These are phyloP conservation scores for Diorhabda elongata DNA, from an alignment of 1,140 invertebrate genomes.

Conservation along the genomic window DNA sequence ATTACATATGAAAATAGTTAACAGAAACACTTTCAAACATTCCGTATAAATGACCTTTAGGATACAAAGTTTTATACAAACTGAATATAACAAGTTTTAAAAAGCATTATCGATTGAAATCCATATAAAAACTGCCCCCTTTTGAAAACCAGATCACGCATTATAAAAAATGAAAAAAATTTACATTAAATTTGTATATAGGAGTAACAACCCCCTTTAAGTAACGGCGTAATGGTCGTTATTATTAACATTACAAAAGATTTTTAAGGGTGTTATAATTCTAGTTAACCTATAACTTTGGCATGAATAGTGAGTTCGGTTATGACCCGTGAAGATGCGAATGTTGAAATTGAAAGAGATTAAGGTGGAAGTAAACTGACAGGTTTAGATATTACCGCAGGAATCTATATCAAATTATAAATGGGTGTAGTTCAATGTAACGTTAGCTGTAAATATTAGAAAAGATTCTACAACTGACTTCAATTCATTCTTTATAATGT, in stretches of 20 bases:
- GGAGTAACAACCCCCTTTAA: background rate
- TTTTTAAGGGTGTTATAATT: background rate
- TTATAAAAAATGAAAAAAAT: conserved; percentile 3
- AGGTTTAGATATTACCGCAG: no score
- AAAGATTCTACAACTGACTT: no score
- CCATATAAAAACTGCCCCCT: background rate
- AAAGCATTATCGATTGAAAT: background rate
- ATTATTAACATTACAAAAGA: background rate
- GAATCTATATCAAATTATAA: no score
- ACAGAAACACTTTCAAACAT: no score
- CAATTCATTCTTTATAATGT: no score
- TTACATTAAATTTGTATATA: background rate
- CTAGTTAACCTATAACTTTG: background rate
- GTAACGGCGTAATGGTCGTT: background rate
- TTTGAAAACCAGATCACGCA: background rate
- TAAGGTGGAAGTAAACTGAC: no score
- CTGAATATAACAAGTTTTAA: background rate
- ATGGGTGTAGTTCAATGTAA: no score
- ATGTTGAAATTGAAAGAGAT: no score
- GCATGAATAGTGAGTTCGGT: background rate
- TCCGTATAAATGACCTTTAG: no score
- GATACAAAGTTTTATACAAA: no score
- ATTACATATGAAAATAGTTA: no score
- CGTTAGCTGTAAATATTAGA: no score
- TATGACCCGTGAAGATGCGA: background rate